Evolutionary conservation across 2,888 invertebrate genomes (phyloP).

Genomic region (Agrochola lota): DNA sequence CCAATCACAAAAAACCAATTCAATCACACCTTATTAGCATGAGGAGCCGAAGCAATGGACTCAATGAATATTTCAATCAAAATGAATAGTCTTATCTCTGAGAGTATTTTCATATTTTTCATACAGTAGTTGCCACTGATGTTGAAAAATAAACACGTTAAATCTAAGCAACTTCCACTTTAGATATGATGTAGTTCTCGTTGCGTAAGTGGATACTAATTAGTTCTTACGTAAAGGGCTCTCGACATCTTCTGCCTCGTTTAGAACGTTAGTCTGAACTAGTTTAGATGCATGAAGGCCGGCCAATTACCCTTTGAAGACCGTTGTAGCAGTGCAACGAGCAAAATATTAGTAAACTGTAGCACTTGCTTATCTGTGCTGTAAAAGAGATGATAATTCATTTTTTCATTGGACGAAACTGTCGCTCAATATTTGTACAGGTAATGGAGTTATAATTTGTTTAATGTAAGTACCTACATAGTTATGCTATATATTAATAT

Average conservation of each 20-base stretch:
- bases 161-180: slow-evolving; percentile 7
- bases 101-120: slow-evolving; percentile 13
- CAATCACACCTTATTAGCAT: slow-evolving; percentile 14
- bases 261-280: slow-evolving; percentile 32
- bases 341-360: not conserved
- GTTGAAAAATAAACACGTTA: slow-evolving; percentile 36
- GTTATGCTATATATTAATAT: too few relatives aligned
- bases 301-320: slow-evolving; percentile 42
- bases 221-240: slow-evolving; percentile 30
- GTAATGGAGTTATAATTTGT: too few relatives aligned
- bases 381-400: not conserved
- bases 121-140: slow-evolving; percentile 19
- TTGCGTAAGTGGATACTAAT: slow-evolving; percentile 46
- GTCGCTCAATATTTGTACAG: not conserved
- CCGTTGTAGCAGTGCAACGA: slow-evolving; percentile 8
- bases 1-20: not conserved
- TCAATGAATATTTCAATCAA: not conserved
- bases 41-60: slow-evolving; percentile 5
- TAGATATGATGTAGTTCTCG: slow-evolving; percentile 29
- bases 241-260: slow-evolving; percentile 42
- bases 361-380: not conserved
- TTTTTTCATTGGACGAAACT: not conserved
- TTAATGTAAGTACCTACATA: not conserved
- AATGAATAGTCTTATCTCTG: slow-evolving; percentile 31
- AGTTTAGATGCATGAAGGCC: slow-evolving; percentile 27